A percentile compares a stretch with the other conserved stretches of the same genome.
Evolutionary conservation across 2,113 vertebrate species (phyloP).

Genomic region (Nothobranchius kuhntae): DNA sequence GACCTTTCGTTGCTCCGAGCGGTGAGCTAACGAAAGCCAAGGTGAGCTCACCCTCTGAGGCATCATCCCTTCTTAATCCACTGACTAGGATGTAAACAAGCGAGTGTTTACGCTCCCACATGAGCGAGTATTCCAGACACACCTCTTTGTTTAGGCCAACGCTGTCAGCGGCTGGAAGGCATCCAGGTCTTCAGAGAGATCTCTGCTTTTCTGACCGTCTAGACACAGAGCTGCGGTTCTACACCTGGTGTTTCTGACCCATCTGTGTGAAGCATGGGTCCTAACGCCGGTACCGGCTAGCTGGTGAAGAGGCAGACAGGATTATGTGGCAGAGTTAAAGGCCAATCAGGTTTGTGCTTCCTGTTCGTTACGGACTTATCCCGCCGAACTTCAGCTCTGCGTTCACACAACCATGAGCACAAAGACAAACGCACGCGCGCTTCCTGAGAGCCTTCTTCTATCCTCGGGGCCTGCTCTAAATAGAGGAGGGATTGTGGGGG

Average conservation of each 20-base stretch:
- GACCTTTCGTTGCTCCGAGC: conserved; percentile 26
- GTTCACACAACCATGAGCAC: conserved; percentile 50
- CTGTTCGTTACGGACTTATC: not conserved
- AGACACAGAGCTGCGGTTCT: conserved; percentile 47
- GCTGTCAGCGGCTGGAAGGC: conserved; percentile 64
- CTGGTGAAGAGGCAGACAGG: not conserved
- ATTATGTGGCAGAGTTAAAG: conserved; percentile 14
- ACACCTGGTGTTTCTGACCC: conserved; percentile 49
- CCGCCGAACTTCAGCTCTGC: conserved; percentile 1
- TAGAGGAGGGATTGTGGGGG: conserved; percentile 74
- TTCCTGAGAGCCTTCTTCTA: conserved; percentile 60
- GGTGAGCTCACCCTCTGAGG: conserved; percentile 59
- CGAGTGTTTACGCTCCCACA: conserved; percentile 23
- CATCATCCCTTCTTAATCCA: conserved; percentile 55
- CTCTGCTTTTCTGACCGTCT: conserved; percentile 56
- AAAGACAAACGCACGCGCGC: conserved; percentile 27
- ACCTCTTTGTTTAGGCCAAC: conserved; percentile 20
- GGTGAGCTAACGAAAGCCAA: conserved; percentile 46
- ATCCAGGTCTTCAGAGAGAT: conserved; percentile 56
- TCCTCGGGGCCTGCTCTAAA: conserved; percentile 71
- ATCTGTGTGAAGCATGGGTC: conserved; percentile 30
- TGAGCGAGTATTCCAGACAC: conserved; percentile 1
- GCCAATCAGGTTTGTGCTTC: not conserved
- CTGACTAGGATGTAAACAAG: conserved; percentile 49
- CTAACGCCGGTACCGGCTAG: conserved; percentile 13